Percentiles rank a stretch among this genome's conserved stretches.
Conservation (phyloP, 2,888 invertebrate species). For the Tortrix viridana region DNA sequence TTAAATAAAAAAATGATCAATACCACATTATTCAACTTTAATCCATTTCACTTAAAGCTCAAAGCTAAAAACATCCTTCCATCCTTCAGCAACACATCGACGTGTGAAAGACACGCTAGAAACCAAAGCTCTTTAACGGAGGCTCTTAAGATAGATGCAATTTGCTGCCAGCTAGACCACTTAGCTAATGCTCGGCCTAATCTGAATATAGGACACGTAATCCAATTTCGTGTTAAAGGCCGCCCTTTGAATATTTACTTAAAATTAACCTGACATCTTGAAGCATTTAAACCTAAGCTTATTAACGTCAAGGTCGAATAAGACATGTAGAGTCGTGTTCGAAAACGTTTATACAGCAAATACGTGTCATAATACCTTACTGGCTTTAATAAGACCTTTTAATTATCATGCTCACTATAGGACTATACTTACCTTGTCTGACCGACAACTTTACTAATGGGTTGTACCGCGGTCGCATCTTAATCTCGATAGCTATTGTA, state of each 20-base stretch:
- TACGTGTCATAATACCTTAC: no score
- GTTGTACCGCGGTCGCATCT: no score
- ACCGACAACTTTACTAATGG: no score
- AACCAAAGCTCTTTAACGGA: conserved; percentile 10
- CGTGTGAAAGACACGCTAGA: conserved; percentile 9
- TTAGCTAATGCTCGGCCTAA: conserved; percentile 34
- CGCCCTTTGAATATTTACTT: background rate
- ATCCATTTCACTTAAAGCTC: no score
- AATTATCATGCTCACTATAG: no score
- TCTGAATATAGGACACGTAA: conserved; percentile 29
- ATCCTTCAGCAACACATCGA: background rate
- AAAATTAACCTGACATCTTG: conserved; percentile 51
- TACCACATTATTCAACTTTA: no score
- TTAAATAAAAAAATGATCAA: no score
- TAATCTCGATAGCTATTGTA: no score
- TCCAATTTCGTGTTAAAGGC: background rate
- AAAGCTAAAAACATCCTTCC: background rate
- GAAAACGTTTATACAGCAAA: background rate
- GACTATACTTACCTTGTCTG: no score
- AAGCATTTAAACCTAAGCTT: background rate
- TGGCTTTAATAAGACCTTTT: no score
- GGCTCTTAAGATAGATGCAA: conserved; percentile 36
- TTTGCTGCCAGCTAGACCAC: conserved; percentile 34
- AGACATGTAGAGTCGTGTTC: background rate
- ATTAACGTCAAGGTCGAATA: background rate